These are phyloP conservation scores for Cerceris ruficornis DNA, from an alignment of 2,888 invertebrate species.

Conservation along the genomic window DNA sequence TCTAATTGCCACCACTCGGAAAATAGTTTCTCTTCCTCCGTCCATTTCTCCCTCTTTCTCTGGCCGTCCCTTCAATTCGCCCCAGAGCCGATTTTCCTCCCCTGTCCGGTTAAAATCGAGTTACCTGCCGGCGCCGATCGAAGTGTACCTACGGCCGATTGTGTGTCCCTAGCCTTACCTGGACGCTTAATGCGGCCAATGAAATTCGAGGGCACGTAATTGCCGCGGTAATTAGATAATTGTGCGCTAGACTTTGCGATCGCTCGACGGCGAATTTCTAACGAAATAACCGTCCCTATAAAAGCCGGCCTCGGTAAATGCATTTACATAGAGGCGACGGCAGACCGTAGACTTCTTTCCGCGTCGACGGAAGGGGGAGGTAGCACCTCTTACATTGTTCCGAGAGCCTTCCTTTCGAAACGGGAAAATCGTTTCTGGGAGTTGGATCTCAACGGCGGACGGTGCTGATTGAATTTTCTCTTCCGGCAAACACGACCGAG, in stretches of 20 bases:
- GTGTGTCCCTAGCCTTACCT: conserved; percentile 56
- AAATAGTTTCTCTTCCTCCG: conserved; percentile 48
- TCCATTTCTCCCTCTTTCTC: conserved; percentile 10
- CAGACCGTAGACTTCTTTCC: not conserved
- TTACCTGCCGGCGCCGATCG: conserved; percentile 62
- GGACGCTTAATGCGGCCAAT: conserved; percentile 65
- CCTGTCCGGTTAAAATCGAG: conserved; percentile 62
- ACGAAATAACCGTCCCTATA: conserved; percentile 59
- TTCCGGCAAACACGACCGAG: conserved; percentile 9
- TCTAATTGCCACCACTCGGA: conserved; percentile 46
- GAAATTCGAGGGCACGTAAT: conserved; percentile 67
- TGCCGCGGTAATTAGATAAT: conserved; percentile 72
- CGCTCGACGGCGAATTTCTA: conserved; percentile 61
- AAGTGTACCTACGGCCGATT: conserved; percentile 53
- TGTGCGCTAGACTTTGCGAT: conserved; percentile 62
- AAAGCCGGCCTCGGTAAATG: conserved; percentile 39
- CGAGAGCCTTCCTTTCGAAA: conserved; percentile 12
- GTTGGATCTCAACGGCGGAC: conserved; percentile 9
- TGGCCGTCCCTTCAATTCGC: conserved; percentile 22
- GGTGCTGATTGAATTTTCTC: conserved; percentile 36
- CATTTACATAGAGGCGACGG: conserved; percentile 21
- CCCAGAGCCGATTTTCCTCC: conserved; percentile 65
- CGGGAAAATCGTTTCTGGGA: conserved; percentile 5
- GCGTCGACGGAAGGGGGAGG: not conserved
- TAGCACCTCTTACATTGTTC: conserved; percentile 47